Evolutionary conservation across 2,113 vertebrate genomes (phyloP).

Genomic region (Limnothrissa miodon): DNA sequence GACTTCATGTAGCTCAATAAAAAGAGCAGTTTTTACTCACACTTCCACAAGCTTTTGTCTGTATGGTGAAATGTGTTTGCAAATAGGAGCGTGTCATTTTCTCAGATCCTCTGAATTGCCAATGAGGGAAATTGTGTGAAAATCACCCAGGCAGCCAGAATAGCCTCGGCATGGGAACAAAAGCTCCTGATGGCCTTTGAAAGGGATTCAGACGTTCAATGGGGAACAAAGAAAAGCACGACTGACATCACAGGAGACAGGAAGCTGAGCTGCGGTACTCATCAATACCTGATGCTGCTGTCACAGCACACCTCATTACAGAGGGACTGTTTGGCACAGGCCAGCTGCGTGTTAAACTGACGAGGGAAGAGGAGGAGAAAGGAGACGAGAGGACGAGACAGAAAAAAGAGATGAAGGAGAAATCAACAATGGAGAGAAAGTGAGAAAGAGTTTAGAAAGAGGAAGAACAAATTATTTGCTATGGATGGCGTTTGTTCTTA

Average conservation of each 20-base stretch:
- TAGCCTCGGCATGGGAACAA: not conserved
- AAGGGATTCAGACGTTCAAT: not conserved
- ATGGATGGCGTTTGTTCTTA: no score
- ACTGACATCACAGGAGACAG: not conserved
- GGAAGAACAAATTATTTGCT: not conserved
- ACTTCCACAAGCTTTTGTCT: not conserved
- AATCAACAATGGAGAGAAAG: not conserved
- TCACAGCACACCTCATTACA: not conserved
- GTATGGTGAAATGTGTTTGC: not conserved
- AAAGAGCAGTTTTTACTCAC: no score
- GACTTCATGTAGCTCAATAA: no score
- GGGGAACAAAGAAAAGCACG: not conserved
- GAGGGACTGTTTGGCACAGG: not conserved
- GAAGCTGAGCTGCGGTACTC: not conserved
- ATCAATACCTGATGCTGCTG: not conserved
- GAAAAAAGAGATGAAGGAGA: not conserved
- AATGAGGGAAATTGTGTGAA: not conserved
- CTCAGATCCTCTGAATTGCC: not conserved
- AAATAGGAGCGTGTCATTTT: not conserved
- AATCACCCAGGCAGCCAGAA: not conserved
- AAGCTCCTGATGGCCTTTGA: not conserved
- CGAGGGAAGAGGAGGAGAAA: not conserved
- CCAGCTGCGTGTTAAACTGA: not conserved
- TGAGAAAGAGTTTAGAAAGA: not conserved
- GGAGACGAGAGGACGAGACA: not conserved